Percentiles rank a stretch among this genome's conserved stretches.
Evolutionary conservation across 2,888 invertebrate species (phyloP).

Genomic region (Xestia rhomboidea): DNA sequence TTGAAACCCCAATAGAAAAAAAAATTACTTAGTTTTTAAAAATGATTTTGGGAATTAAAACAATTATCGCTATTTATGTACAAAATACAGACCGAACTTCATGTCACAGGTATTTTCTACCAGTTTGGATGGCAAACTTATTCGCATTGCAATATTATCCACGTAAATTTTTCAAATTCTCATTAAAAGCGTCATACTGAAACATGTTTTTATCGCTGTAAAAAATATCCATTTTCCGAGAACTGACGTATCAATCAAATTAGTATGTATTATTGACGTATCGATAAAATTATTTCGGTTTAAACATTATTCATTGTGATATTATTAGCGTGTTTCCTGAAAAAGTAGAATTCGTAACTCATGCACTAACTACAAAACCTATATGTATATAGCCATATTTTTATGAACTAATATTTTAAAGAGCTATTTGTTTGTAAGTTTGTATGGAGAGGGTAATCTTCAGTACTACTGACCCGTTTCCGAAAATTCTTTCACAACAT

Average conservation of each 20-base stretch:
- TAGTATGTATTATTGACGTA: neutral
- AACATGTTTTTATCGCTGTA: constrained; percentile 20
- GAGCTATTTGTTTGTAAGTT: no score
- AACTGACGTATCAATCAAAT: constrained; percentile 15
- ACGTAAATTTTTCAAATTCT: neutral
- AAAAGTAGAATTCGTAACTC: no score
- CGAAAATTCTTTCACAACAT: no score
- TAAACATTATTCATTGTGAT: neutral
- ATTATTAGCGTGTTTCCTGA: neutral
- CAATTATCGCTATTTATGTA: neutral
- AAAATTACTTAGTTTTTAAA: neutral
- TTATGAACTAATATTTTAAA: no score
- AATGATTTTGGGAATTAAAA: neutral
- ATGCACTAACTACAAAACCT: no score
- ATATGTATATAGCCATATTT: no score
- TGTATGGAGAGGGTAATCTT: no score
- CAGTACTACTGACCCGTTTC: no score
- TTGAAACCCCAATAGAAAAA: neutral
- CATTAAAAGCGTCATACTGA: neutral
- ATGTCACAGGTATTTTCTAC: neutral
- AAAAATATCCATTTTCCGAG: constrained; percentile 1
- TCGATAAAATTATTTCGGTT: constrained; percentile 20
- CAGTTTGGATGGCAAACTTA: neutral
- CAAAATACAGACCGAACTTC: neutral
- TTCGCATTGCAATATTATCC: neutral